Base-by-base conservation (phyloP, 2,113 vertebrate genomes). In the Felis chaus region DNA sequence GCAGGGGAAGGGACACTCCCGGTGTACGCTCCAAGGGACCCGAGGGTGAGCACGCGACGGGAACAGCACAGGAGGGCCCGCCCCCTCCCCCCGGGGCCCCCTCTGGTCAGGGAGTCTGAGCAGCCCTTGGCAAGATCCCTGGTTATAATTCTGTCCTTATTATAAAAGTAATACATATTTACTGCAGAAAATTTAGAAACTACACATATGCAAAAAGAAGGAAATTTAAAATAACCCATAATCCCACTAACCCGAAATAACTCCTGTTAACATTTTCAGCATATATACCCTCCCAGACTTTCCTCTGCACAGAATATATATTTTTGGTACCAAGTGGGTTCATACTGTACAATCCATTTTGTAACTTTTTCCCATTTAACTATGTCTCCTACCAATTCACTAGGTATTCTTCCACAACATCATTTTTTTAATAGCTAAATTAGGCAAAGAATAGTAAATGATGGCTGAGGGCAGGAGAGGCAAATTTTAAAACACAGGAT, bases 161-260 rank as follows among this genome's bases (percentile, higher is more conserved):
- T 97, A 95, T 96, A 96, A 97, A 97, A 96, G 93, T 80, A 91
- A 98, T 95, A 94, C 97, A 98, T 97, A 96, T 98, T 96, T 97
- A 89, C 94, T 55, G 92, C 21, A 95, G 96, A 96, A 92, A 97
- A 98, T 98, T 98, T 98, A 98, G 98, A 97, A 97, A 98, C 96
- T 73, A 98, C 96, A 97, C 98, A 95, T 97, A 97, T 97, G 97
- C 96, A 97, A 96, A 98, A 97, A 96, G 92, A 96, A 93, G 94
- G 92, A 97, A 91, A 95, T 96, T 55, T 93, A 97, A 98, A 98
- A 98, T 97, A 98, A 85, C 97, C 95, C 97, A 97, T 95, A 96
- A 97, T 98, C 98, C 97, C 96, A 97, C 96, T 97, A 93, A 94
- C 97, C 97, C 88, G 7, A 98, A 98, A 98, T 98, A 98, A 93